Evolutionary conservation across 2,113 vertebrate species (phyloP).

Genomic region (Oophaga pumilio): DNA sequence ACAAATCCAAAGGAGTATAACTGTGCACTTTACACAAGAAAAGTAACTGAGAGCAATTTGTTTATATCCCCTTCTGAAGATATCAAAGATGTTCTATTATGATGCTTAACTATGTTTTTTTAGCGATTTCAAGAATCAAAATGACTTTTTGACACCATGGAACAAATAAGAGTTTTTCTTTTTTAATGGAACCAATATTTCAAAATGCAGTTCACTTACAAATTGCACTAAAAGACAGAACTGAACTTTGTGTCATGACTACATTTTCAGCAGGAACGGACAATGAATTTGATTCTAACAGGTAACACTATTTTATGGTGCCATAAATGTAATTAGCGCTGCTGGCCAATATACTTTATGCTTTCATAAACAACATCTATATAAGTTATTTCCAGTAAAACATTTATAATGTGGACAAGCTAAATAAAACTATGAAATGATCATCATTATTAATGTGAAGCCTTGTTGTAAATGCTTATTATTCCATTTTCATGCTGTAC

Average conservation of each 20-base stretch:
- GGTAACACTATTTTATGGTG: neutral
- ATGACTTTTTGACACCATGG: neutral
- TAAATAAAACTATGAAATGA: neutral
- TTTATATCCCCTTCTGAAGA: too few relatives aligned
- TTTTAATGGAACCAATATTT: neutral
- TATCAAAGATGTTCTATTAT: too few relatives aligned
- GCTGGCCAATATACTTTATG: conserved; percentile 1
- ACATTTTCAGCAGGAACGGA: neutral
- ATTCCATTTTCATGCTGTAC: neutral
- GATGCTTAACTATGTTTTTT: neutral
- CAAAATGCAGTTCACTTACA: neutral
- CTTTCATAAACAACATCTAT: conserved; percentile 13
- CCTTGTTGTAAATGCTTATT: conserved; percentile 2
- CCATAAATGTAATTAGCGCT: neutral
- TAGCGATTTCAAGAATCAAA: neutral
- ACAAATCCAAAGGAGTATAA: too few relatives aligned
- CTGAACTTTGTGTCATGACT: neutral
- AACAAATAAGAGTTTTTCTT: neutral
- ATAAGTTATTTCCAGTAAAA: neutral
- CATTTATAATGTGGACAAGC: conserved; percentile 7
- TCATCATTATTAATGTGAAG: neutral
- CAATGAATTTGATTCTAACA: neutral
- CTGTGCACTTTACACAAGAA: too few relatives aligned
- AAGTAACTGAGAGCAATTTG: too few relatives aligned
- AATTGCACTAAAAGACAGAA: neutral